These are phyloP conservation scores for Parnassius mnemosyne DNA, from an alignment of 2,888 invertebrate genomes.

Conservation along the genomic window DNA sequence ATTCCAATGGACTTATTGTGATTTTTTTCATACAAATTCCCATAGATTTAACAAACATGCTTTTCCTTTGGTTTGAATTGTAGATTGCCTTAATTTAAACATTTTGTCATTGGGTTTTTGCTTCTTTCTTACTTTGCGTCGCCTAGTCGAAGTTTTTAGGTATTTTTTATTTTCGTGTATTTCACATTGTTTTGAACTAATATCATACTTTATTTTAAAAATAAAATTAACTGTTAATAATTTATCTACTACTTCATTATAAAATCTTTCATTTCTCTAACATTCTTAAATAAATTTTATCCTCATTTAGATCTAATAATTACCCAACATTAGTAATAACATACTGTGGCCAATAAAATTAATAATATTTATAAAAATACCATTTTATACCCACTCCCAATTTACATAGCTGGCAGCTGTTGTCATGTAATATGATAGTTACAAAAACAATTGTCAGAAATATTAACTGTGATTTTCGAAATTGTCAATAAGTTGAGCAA, in stretches of 20 bases:
- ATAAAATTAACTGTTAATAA: conserved; percentile 25
- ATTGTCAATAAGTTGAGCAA: conserved; percentile 81
- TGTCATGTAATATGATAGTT: conserved; percentile 70
- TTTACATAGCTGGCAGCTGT: conserved; percentile 72
- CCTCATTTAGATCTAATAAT: conserved; percentile 46
- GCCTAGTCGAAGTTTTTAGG: conserved; percentile 37
- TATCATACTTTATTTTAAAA: conserved; percentile 41
- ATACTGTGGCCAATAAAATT: conserved; percentile 76
- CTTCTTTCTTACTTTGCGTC: conserved; percentile 33
- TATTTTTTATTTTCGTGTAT: conserved; percentile 60
- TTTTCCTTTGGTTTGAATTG: conserved; percentile 56
- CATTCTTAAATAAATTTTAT: conserved; percentile 32
- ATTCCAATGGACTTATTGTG: conserved; percentile 76
- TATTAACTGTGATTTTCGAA: conserved; percentile 79
- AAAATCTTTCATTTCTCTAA: conserved; percentile 17
- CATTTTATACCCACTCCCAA: conserved; percentile 78
- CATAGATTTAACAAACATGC: conserved; percentile 61
- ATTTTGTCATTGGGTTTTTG: conserved; percentile 36
- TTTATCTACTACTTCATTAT: conserved; percentile 26
- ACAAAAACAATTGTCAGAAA: conserved; percentile 74
- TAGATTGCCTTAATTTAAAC: conserved; percentile 57
- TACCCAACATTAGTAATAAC: conserved; percentile 66
- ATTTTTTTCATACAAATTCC: conserved; percentile 69
- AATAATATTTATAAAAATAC: conserved; percentile 70
- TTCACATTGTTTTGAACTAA: conserved; percentile 33